Evolutionary conservation across 37 sponge, comb jelly and placozoan species (phyloP), one percentile per base, ranked within the genome.

Genomic region (Diacarnus erythraeanus): DNA sequence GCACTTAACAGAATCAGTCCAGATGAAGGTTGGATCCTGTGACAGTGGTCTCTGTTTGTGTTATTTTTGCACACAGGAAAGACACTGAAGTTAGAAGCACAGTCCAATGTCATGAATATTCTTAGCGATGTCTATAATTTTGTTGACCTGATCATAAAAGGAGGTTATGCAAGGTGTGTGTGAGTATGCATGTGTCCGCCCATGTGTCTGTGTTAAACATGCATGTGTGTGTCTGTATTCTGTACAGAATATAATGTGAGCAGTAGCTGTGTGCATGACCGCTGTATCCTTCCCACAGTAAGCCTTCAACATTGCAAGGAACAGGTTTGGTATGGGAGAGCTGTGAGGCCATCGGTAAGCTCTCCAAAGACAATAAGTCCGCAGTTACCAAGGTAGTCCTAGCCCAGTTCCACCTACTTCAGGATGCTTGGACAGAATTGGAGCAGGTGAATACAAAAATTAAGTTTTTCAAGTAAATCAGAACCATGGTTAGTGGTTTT

Each of bases 321-420:
- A 81, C 87, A 21, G 87, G 87, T 25, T 20, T 47, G 3, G 81
- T 87, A 20, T 87, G 87, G 87, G 71, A 67, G 42, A 41, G 54
- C 51, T 87, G 87, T 76, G 81, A 68, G 41, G 72, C 51, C 26
- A 57, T 76, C 1, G 38, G n/a, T 22, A 68, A 75, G 21, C 59
- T 87, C 22, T 76, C 85, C 44, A 77, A 71, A 71, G 82, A 87
- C 64, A 81, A 81, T 64, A 67, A 38, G 27, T 29, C 77, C 22
- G 81, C 87, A 18, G 59, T 29, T 12, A 21, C 80, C 42, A 80
- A 69, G 37, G 42, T 71, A 9, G 57, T 69, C 82, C 35, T 87
- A 15, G 23, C 76, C 3, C 76, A 81, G 25, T 51, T 87, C 22
- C 87, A 87, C 10, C 71, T 87, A 9, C 77, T 87, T 15, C 43